phyloP scores from a whole-genome alignment of 1,140 invertebrate species.

The Heliconius himera region DNA sequence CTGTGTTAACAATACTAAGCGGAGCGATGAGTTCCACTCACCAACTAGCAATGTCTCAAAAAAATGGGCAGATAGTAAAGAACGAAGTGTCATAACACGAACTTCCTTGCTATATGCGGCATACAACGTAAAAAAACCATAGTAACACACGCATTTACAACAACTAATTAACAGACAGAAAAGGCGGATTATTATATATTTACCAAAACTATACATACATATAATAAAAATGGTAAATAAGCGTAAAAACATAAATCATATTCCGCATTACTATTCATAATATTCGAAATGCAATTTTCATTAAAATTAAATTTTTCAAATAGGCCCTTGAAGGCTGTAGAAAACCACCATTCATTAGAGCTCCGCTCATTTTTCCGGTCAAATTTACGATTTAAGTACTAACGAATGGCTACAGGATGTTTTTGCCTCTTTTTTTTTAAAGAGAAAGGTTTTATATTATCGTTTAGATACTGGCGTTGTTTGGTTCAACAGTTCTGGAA shows the following conservation, averaged over 20 bases:
- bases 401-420: conserved; percentile 1
- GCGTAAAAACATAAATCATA: background rate
- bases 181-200: background rate
- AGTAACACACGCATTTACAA: background rate
- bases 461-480: background rate
- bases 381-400: conserved; percentile 31
- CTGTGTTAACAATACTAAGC: no score
- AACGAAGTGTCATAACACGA: no score
- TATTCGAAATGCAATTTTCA: conserved; percentile 31
- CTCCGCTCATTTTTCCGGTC: conserved; percentile 33
- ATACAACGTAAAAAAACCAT: background rate
- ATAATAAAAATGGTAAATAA: background rate
- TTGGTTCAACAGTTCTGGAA: no score
- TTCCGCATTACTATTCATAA: conserved; percentile 20
- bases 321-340: conserved; percentile 27
- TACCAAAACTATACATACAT: background rate
- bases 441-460: background rate
- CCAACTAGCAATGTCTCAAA: no score
- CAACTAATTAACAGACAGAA: background rate
- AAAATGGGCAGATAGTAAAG: no score
- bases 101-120: no score
- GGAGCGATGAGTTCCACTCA: no score
- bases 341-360: conserved; percentile 36
- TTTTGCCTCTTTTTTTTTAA: background rate
- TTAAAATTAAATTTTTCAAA: conserved; percentile 35